Evolutionary conservation across 2,797 vertebrate genomes (phyloP).

Genomic region (Sebastiscus albofasciatus): DNA sequence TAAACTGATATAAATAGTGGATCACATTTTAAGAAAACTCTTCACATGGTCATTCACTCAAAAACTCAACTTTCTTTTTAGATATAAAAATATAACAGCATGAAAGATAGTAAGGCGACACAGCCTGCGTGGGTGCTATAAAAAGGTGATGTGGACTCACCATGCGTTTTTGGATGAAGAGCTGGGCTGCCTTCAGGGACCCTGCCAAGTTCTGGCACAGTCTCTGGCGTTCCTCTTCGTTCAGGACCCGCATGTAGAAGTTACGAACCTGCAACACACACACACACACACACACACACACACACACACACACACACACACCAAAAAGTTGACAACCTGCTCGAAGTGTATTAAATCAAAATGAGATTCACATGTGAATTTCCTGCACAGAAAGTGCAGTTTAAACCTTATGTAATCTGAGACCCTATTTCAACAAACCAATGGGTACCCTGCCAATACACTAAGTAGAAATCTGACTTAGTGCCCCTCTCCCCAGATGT

Average conservation of each 20-base stretch:
- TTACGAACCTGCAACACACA: constrained; percentile 82
- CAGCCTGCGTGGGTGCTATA: neutral
- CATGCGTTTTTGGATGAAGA: constrained; percentile 93
- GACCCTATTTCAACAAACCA: neutral
- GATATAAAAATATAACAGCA: neutral
- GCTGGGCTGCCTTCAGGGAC: constrained; percentile 88
- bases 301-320: too few relatives aligned
- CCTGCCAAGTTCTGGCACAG: constrained; percentile 91
- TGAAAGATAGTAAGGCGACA: neutral
- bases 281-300: neutral
- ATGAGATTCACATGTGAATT: neutral
- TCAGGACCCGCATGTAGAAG: constrained; percentile 90
- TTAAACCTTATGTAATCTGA: neutral
- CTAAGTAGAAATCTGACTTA: neutral
- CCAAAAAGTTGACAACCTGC: neutral
- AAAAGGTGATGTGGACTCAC: constrained; percentile 77
- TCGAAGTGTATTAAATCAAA: neutral
- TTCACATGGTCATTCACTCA: too few relatives aligned
- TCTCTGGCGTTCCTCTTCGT: constrained; percentile 86
- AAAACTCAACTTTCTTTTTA: neutral
- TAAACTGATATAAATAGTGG: neutral
- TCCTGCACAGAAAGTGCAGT: neutral
- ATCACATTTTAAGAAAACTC: neutral
- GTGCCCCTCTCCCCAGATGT: neutral
- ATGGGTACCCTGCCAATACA: neutral